phyloP scores from a whole-genome alignment of 2,888 invertebrate genomes.

The Cylindroiulus punctatus region DNA sequence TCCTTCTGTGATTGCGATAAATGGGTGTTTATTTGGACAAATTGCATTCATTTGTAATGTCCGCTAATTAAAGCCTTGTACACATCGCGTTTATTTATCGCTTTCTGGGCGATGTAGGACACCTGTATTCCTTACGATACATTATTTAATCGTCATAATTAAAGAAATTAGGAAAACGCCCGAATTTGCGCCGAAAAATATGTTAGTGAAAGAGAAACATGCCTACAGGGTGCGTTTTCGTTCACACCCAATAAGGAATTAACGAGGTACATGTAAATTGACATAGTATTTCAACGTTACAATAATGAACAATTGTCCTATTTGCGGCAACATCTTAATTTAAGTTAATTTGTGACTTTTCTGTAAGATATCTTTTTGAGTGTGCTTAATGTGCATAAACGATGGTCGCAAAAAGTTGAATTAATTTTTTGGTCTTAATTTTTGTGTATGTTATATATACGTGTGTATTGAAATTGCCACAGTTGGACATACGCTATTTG shows the following conservation, averaged over 20 bases:
- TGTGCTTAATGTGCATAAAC: too few relatives aligned
- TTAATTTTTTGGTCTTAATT: too few relatives aligned
- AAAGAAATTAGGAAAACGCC: conserved; percentile 35
- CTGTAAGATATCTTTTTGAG: too few relatives aligned
- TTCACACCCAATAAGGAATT: not conserved
- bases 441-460: too few relatives aligned
- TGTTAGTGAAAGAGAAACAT: not conserved
- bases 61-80: conserved; percentile 1
- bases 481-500: too few relatives aligned
- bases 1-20: not conserved
- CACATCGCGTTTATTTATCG: conserved; percentile 34
- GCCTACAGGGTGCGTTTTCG: not conserved
- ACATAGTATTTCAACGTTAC: not conserved
- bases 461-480: too few relatives aligned
- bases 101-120: conserved; percentile 30
- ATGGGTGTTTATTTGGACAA: conserved; percentile 29
- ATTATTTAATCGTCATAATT: conserved; percentile 45
- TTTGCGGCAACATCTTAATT: not conserved
- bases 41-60: not conserved
- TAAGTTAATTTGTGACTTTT: too few relatives aligned
- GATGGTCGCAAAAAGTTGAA: too few relatives aligned
- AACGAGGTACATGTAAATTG: not conserved
- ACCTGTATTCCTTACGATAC: not conserved
- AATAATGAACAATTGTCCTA: not conserved
- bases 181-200: not conserved